Conservation (phyloP, 2,888 invertebrate genomes). For the Hesperia comma region DNA sequence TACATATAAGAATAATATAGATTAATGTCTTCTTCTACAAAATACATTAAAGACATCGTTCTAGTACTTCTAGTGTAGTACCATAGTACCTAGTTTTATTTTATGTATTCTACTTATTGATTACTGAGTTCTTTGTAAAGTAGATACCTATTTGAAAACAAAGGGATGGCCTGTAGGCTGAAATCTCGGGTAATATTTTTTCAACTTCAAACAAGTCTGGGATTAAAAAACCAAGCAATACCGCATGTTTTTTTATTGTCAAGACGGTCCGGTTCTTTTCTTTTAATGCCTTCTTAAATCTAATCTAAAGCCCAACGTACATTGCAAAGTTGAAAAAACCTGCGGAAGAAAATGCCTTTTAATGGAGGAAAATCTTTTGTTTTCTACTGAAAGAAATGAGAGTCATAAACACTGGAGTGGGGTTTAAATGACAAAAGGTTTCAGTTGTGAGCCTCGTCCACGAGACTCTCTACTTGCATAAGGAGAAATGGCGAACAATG, state of each 20-base stretch:
- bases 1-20: no score
- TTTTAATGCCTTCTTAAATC: neutral
- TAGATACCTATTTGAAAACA: no score
- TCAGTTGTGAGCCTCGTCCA: conserved; percentile 3
- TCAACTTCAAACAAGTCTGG: neutral
- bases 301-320: conserved; percentile 1
- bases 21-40: no score
- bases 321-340: conserved; percentile 1
- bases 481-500: neutral
- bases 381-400: conserved; percentile 5
- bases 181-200: no score
- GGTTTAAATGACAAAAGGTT: conserved; percentile 23
- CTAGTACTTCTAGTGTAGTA: no score
- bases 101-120: no score
- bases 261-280: neutral
- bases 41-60: no score
- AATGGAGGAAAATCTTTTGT: conserved; percentile 19
- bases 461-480: neutral
- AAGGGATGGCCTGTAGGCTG: no score
- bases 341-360: conserved; percentile 1
- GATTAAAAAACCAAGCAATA: neutral
- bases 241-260: neutral
- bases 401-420: conserved; percentile 20
- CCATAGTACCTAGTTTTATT: no score
- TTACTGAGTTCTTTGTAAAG: no score